phyloP scores from a whole-genome alignment of 2,797 vertebrate species.

The Huso huso region DNA sequence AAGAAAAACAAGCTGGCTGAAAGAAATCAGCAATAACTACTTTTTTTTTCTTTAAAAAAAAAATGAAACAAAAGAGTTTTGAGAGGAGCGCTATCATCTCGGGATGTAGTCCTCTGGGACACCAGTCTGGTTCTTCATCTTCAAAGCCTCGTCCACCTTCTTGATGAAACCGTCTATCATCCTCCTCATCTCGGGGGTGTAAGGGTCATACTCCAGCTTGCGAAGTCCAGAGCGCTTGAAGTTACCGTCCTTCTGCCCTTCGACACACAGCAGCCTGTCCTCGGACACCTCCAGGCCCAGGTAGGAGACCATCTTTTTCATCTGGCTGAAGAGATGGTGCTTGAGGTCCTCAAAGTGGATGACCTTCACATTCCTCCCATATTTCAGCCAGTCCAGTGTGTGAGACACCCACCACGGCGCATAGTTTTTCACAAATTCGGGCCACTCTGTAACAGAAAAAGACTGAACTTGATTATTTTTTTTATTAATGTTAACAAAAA shows the following conservation, averaged over 20 bases:
- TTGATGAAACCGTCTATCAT: constrained; percentile 74
- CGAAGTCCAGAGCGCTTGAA: constrained; percentile 89
- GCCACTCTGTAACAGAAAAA: constrained; percentile 74
- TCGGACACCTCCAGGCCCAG: constrained; percentile 70
- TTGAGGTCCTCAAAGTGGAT: constrained; percentile 92
- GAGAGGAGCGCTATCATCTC: constrained; percentile 67
- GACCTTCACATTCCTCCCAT: constrained; percentile 78
- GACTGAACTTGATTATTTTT: no score
- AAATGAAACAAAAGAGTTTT: no score
- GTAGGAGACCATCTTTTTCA: constrained; percentile 82
- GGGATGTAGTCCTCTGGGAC: constrained; percentile 85
- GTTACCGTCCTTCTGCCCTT: constrained; percentile 93
- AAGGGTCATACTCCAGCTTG: constrained; percentile 90
- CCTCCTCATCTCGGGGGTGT: constrained; percentile 77
- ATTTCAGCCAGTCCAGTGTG: constrained; percentile 87
- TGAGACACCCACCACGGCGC: constrained; percentile 96
- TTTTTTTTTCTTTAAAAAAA: background rate
- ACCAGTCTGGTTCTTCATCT: constrained; percentile 71
- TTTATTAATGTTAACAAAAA: no score
- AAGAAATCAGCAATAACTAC: constrained; percentile 22
- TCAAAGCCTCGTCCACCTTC: constrained; percentile 75
- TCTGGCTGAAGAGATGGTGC: constrained; percentile 73
- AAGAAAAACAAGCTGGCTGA: constrained; percentile 23
- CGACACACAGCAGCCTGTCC: constrained; percentile 90
- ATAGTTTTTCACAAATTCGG: constrained; percentile 90